These are phyloP conservation scores for Neria commutata DNA, from an alignment of 2,888 invertebrate species.

Conservation along the genomic window DNA sequence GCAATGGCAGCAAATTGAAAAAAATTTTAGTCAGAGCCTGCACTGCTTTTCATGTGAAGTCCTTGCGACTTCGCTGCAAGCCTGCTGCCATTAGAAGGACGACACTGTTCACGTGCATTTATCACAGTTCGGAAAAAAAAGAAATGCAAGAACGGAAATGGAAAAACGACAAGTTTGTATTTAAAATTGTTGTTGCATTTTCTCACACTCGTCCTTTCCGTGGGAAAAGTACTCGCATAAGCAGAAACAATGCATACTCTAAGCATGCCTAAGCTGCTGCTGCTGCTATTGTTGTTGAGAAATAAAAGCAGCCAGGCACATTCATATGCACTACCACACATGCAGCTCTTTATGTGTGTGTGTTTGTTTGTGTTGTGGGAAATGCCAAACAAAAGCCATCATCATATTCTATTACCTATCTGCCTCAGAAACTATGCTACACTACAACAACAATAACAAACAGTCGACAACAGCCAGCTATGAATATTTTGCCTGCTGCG, in stretches of 20 bases:
- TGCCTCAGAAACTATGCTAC: not conserved
- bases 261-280: not conserved
- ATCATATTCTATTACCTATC: constrained; percentile 3
- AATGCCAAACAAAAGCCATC: constrained; percentile 4
- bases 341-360: not conserved
- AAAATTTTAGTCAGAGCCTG: no score
- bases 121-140: no score
- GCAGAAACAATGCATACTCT: not conserved
- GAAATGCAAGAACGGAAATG: constrained; percentile 2
- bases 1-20: no score
- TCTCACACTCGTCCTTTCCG: not conserved
- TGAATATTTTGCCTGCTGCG: constrained; percentile 1
- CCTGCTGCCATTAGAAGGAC: no score
- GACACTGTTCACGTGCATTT: no score
- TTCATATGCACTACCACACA: not conserved
- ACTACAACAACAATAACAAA: not conserved
- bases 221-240: not conserved
- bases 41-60: no score
- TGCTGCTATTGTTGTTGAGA: not conserved
- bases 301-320: not conserved
- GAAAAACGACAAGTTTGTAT: not conserved
- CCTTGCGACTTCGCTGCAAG: no score
- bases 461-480: not conserved
- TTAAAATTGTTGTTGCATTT: not conserved
- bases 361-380: not conserved